Evolutionary conservation across 2,113 vertebrate genomes (phyloP), one percentile per base, ranked within the genome.

Genomic region (Chroicocephalus ridibundus): DNA sequence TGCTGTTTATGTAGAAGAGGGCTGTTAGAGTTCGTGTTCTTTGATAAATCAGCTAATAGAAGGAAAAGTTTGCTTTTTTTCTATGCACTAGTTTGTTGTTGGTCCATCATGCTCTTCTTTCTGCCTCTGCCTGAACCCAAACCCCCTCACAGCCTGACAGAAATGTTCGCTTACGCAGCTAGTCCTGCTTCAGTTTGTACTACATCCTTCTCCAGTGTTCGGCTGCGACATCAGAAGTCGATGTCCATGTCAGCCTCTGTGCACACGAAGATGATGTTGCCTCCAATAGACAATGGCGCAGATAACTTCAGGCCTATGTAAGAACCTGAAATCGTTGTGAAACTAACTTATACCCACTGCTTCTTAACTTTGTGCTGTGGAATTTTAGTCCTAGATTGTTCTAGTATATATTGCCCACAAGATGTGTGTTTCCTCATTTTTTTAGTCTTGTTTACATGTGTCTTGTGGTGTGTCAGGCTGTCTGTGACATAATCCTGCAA

Each of bases 291-390:
- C 98, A 98, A 98, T 98, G 98, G 97, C 97, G 98, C 98, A 98
- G 98, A 98, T 98, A 98, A 98, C 98, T 98, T 98, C 98, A 97
- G 98, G 96, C 98, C 98, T 98, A 97, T 98, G 98, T 99, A 99
- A 99, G 98, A 98, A 97, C 90, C 94, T 97, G 92, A 95, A 96
- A 95, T 96, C 70, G 15, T 96, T 92, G 90, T 97, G 92, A 96
- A 94, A 97, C 97, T 97, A 84, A 93, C 87, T 91, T 97, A 93
- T 82, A 83, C 97, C 96, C 93, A 86, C 94, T 96, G 93, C 97
- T 97, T 93, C 93, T 94, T 95, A 94, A 83, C 96, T 97, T 87
- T 90, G 97, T 97, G 97, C 97, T 95, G 96, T 97, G 97, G 97
- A 95, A 96, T 95, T 96, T 94, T 96, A 96, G 97, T 96, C 94